Conservation (phyloP, 1,140 invertebrate genomes). For the Zaprionus lachaisei region DNA sequence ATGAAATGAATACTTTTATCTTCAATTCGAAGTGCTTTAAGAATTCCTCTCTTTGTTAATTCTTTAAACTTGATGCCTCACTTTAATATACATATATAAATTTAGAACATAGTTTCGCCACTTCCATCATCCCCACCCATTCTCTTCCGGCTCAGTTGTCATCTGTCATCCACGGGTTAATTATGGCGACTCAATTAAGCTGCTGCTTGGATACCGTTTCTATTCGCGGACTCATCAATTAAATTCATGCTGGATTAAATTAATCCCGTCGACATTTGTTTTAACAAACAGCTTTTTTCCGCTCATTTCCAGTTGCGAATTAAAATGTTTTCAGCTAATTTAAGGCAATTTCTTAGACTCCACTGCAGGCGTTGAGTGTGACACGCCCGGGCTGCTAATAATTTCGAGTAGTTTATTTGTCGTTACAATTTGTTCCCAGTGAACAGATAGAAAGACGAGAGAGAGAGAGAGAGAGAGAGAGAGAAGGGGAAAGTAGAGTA, state of each 20-base stretch:
- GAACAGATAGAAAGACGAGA: neutral
- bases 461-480: neutral
- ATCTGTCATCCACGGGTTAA: conserved; percentile 3
- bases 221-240: conserved; percentile 2
- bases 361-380: conserved; percentile 10
- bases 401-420: conserved; percentile 54
- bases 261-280: conserved; percentile 9
- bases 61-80: neutral
- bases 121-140: neutral
- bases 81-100: neutral
- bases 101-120: neutral
- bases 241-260: neutral
- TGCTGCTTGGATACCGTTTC: neutral
- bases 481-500: neutral
- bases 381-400: conserved; percentile 21
- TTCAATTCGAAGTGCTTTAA: too few species aligned
- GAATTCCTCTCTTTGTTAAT: neutral
- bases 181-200: conserved; percentile 8
- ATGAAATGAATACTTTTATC: too few species aligned
- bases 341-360: conserved; percentile 21
- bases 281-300: conserved; percentile 2
- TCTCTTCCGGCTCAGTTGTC: neutral
- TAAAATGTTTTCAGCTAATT: conserved; percentile 44
- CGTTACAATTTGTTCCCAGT: conserved; percentile 29
- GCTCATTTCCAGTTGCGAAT: conserved; percentile 11